A percentile compares a stretch with the other conserved stretches of the same genome.
These are phyloP conservation scores for Syrphus vitripennis DNA, from an alignment of 2,888 invertebrate genomes.

Conservation along the genomic window DNA sequence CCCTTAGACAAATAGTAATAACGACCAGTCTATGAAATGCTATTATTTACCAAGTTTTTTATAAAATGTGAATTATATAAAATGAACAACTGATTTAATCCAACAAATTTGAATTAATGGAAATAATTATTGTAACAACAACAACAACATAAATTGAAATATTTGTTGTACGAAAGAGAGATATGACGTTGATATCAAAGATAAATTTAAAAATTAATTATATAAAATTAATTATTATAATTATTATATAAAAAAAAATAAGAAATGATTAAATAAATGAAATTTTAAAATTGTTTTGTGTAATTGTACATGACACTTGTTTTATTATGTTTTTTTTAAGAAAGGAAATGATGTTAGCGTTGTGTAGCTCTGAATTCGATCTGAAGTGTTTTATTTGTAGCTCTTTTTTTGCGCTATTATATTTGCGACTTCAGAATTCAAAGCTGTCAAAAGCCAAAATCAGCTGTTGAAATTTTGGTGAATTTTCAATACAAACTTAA, in stretches of 20 bases:
- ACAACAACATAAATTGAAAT: slow-evolving; percentile 31
- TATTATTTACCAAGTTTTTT: slow-evolving; percentile 66
- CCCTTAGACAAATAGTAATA: slow-evolving; percentile 45
- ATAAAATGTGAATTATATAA: slow-evolving; percentile 70
- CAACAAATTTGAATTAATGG: slow-evolving; percentile 19
- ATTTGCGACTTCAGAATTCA: too few relatives aligned
- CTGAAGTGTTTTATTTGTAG: too few relatives aligned
- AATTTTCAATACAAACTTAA: too few relatives aligned
- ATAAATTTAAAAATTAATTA: slow-evolving; percentile 62
- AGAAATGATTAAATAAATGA: slow-evolving; percentile 79
- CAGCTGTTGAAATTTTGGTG: too few relatives aligned
- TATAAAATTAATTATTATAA: slow-evolving; percentile 70
- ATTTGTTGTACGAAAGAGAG: slow-evolving; percentile 72
- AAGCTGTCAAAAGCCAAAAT: too few relatives aligned
- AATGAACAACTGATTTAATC: slow-evolving; percentile 21
- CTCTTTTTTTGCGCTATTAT: too few relatives aligned
- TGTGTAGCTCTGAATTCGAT: too few relatives aligned
- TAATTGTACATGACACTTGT: slow-evolving; percentile 78
- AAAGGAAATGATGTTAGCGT: too few relatives aligned
- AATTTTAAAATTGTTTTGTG: slow-evolving; percentile 82
- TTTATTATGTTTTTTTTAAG: slow-evolving; percentile 49
- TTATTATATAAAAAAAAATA: slow-evolving; percentile 62
- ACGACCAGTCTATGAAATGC: slow-evolving; percentile 64
- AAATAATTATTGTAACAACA: slow-evolving; percentile 48
- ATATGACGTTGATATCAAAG: slow-evolving; percentile 71